phyloP scores from a whole-genome alignment of 2,797 vertebrate genomes.

The Acrocephalus scirpaceus region DNA sequence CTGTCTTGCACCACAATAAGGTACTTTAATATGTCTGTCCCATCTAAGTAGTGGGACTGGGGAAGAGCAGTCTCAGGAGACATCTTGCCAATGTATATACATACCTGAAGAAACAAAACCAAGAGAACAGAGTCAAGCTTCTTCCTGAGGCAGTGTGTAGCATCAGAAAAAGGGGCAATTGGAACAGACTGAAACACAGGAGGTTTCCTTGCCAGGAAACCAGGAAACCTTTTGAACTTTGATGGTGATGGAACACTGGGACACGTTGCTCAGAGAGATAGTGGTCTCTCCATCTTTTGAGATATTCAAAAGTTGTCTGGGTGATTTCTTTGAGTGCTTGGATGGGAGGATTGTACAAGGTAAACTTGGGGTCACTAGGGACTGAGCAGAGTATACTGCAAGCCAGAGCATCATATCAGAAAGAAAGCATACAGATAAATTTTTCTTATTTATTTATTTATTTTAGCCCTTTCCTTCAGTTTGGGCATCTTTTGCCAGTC shows the following conservation, averaged over 20 bases:
- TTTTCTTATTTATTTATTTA: not conserved
- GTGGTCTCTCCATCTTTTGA: not conserved
- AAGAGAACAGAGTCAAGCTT: not conserved
- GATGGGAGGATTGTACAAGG: not conserved
- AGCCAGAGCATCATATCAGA: not conserved
- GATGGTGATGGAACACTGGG: not conserved
- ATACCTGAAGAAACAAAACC: not conserved
- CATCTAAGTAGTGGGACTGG: not conserved
- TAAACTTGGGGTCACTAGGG: not conserved
- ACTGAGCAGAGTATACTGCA: not conserved
- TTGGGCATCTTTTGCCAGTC: not conserved
- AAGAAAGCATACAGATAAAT: not conserved
- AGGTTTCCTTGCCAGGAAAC: not conserved
- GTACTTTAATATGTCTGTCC: not conserved
- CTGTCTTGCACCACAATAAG: not conserved
- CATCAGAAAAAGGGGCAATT: not conserved
- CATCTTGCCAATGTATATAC: not conserved
- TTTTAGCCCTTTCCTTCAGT: not conserved
- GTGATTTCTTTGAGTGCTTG: not conserved
- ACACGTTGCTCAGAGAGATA: not conserved
- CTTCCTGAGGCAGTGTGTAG: not conserved
- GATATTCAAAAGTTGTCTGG: not conserved
- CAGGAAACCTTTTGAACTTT: not conserved
- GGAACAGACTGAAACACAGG: not conserved
- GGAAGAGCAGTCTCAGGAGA: not conserved